A percentile compares a stretch with the other conserved stretches of the same genome.
Conservation (phyloP, 2,888 invertebrate species). For the Minunthozetes semirufus region DNA sequence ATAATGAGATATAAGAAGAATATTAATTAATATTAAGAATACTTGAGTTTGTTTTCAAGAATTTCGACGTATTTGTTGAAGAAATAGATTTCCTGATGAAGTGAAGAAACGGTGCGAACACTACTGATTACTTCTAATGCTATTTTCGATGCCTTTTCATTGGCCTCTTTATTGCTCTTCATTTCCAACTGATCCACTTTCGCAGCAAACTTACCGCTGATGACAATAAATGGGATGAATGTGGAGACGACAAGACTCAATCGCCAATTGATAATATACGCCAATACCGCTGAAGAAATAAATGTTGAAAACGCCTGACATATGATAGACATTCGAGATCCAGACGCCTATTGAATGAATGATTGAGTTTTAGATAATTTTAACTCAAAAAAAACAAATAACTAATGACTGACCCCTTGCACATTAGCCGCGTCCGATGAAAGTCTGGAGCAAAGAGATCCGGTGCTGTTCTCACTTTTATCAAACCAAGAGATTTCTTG, state of each 20-base stretch:
- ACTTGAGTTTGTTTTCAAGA: background rate
- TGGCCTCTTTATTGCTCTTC: slow-evolving; percentile 39
- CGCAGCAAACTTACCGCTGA: slow-evolving; percentile 45
- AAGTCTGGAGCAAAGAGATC: slow-evolving; percentile 49
- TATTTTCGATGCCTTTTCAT: slow-evolving; percentile 53
- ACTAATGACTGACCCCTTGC: slow-evolving; percentile 51
- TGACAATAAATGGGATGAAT: slow-evolving; percentile 58
- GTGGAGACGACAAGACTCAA: slow-evolving; percentile 62
- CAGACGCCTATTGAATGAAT: slow-evolving; percentile 57
- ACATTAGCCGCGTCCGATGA: slow-evolving; percentile 51
- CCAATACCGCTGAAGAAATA: slow-evolving; percentile 58
- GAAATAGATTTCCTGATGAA: slow-evolving; percentile 59
- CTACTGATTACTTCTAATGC: slow-evolving; percentile 69
- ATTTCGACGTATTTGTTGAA: slow-evolving; percentile 21
- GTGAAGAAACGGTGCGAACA: slow-evolving; percentile 58
- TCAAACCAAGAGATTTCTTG: slow-evolving; percentile 52
- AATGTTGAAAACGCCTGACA: slow-evolving; percentile 58
- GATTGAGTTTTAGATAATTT: background rate
- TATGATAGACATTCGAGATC: slow-evolving; percentile 64
- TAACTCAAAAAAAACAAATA: too few relatives aligned
- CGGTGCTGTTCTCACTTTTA: slow-evolving; percentile 47
- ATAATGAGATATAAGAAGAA: background rate
- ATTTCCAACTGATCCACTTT: background rate
- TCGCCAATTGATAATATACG: slow-evolving; percentile 63
- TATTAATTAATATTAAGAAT: background rate